phyloP scores from a whole-genome alignment of 1,140 invertebrate species.

The Euwallacea similis region DNA sequence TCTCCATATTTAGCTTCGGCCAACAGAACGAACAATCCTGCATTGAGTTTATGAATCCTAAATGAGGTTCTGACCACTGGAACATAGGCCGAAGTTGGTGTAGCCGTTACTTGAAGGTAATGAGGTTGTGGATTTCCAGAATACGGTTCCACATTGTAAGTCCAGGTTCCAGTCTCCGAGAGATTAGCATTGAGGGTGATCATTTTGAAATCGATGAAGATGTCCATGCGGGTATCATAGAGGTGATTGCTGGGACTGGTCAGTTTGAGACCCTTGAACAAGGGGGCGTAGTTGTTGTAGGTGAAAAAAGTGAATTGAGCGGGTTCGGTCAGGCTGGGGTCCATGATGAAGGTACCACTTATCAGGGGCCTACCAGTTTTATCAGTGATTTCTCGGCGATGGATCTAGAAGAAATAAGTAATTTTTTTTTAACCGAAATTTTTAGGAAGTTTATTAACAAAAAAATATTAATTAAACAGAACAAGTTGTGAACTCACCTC shows the following conservation, averaged over 20 bases:
- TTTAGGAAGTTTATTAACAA: conserved; percentile 3
- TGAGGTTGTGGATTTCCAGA: conserved; percentile 62
- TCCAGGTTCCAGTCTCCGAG: conserved; percentile 62
- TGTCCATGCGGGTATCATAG: conserved; percentile 54
- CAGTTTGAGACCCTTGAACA: conserved; percentile 55
- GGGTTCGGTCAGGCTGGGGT: conserved; percentile 55
- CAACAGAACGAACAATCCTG: conserved; percentile 55
- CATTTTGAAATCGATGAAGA: conserved; percentile 56
- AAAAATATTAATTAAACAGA: background rate
- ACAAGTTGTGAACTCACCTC: conserved; percentile 46
- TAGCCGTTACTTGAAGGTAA: conserved; percentile 59
- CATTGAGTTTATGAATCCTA: conserved; percentile 51
- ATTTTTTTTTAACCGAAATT: background rate
- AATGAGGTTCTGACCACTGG: conserved; percentile 53
- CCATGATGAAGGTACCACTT: conserved; percentile 57
- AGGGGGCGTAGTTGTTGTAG: conserved; percentile 55
- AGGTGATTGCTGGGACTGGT: conserved; percentile 56
- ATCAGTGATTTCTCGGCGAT: conserved; percentile 55
- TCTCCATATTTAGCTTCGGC: conserved; percentile 60
- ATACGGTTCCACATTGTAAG: conserved; percentile 60
- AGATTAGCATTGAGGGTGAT: conserved; percentile 57
- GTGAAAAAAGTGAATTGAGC: conserved; percentile 56
- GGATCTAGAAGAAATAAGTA: conserved; percentile 44
- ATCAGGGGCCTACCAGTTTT: conserved; percentile 53
- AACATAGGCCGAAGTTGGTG: conserved; percentile 51